Percentiles rank a stretch among this genome's conserved stretches.
phyloP scores from a whole-genome alignment of 2,797 vertebrate species.

The Hydrophis major region DNA sequence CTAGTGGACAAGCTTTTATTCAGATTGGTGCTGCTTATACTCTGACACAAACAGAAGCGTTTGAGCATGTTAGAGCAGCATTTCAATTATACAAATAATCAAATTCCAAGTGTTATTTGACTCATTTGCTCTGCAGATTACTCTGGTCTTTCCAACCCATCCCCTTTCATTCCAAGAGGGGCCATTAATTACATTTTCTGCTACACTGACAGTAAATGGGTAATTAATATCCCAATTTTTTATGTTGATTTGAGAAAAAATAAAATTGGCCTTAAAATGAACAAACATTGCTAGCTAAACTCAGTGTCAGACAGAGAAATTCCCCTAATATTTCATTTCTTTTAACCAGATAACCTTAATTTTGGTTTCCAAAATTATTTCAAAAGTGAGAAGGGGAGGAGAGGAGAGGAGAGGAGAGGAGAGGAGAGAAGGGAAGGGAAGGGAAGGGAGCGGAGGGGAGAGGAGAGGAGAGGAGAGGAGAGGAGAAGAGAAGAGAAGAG shows the following conservation, averaged over 20 bases:
- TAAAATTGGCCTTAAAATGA: conserved; percentile 73
- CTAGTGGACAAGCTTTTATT: conserved; percentile 62
- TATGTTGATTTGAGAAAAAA: conserved; percentile 81
- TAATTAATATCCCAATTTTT: conserved; percentile 97
- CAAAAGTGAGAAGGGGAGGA: not conserved
- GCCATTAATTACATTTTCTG: conserved; percentile 97
- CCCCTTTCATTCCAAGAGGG: conserved; percentile 74
- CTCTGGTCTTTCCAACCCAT: conserved; percentile 75
- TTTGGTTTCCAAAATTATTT: not conserved
- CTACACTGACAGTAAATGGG: conserved; percentile 94
- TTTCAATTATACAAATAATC: conserved; percentile 87
- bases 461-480: accelerated
- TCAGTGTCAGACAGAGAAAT: conserved; percentile 11
- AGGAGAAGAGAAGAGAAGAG: too few relatives aligned
- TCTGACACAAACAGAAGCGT: conserved; percentile 68
- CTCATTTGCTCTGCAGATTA: conserved; percentile 91
- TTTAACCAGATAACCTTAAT: too few relatives aligned
- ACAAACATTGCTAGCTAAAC: conserved; percentile 62
- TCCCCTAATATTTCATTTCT: not conserved
- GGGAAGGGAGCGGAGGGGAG: accelerated
- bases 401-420: too few relatives aligned
- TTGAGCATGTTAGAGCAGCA: conserved; percentile 65
- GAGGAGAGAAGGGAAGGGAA: accelerated
- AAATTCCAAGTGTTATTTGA: conserved; percentile 91
- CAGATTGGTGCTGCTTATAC: conserved; percentile 70